Percentiles rank a stretch among this genome's conserved stretches.
phyloP scores from a whole-genome alignment of 2,113 vertebrate genomes.

The Amblyopsis rosae region DNA sequence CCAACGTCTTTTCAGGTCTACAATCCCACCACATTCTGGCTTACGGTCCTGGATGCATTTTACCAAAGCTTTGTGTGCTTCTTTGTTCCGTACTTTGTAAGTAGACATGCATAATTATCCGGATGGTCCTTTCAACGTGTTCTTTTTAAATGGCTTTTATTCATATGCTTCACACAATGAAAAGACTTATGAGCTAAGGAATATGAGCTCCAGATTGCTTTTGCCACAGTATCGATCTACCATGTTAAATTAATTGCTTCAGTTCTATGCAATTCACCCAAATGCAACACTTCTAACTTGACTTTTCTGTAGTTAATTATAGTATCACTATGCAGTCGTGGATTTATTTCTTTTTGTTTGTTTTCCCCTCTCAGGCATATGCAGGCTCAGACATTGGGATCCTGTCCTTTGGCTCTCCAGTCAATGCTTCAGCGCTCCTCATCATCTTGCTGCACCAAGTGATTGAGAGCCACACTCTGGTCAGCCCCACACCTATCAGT shows the following conservation, averaged over 20 bases:
- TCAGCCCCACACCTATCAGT: conserved; percentile 75
- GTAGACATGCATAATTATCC: conserved; percentile 40
- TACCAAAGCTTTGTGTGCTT: conserved; percentile 94
- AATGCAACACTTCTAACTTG: no score
- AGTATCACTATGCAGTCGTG: no score
- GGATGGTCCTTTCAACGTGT: background rate
- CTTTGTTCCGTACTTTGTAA: conserved; percentile 92
- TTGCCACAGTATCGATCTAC: no score
- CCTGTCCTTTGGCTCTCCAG: conserved; percentile 86
- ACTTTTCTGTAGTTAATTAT: no score
- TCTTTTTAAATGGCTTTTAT: background rate
- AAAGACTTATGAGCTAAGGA: background rate
- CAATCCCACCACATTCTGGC: conserved; percentile 62
- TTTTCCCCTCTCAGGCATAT: conserved; percentile 74
- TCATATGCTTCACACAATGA: background rate
- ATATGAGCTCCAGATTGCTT: no score
- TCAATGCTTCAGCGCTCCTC: conserved; percentile 88
- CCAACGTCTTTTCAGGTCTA: conserved; percentile 66
- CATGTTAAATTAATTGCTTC: no score
- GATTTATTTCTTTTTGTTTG: conserved; percentile 32
- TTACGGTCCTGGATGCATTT: conserved; percentile 86
- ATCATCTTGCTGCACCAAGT: conserved; percentile 89
- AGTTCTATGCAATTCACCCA: no score
- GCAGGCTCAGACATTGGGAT: conserved; percentile 81
- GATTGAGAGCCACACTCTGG: conserved; percentile 90